Base-by-base conservation (phyloP, 2,113 vertebrate genomes). In the Albula glossodonta region DNA sequence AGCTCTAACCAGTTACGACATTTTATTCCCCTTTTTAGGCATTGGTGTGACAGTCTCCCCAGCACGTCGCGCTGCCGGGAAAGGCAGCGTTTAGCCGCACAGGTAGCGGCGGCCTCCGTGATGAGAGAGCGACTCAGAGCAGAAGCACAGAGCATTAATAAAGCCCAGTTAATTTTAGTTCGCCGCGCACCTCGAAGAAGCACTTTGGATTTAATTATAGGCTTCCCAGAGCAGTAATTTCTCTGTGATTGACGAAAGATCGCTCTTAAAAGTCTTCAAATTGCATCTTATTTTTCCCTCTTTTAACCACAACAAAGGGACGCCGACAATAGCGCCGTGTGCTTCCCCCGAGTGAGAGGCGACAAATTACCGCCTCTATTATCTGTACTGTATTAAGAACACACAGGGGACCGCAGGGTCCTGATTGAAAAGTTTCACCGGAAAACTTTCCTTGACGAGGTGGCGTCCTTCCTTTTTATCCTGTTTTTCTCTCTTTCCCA, bases 201-300 rank as follows among this genome's bases (percentile, higher is more conserved):
- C 92, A 93, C 94, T 94, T 94, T 91, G 89, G 88, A 93, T 94
- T 95, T 96, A 96, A 95, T 96, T 95, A 95, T 95, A 96, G 94
- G 93, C 95, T 91, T 96, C 91, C 91, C 89, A 89, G 90, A 91
- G 93, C 94, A 90, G 94, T 94, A 96, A 96, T 96, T 96, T 96
- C 89, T 92, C 87, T 49, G 87, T 95, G 94, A 96, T 96, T 95
- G 95, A 94, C 91, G 92, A 94, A 94, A 94, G 94, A 95, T 91
- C 90, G 91, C 91, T 94, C 94, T 95, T 96, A 95, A 96, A 95
- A 94, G 94, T 95, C 94, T 95, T 91, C 94, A 95, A 96, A 96
- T 95, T 95, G 94, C 94, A 95, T 95, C 95, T 95, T 95, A 95
- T 96, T 96, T 94, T 93, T 94, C 89, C 91, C 91, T 93, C 94